Base-by-base conservation (phyloP, 1,140 invertebrate species). In the Ceratina australensis region DNA sequence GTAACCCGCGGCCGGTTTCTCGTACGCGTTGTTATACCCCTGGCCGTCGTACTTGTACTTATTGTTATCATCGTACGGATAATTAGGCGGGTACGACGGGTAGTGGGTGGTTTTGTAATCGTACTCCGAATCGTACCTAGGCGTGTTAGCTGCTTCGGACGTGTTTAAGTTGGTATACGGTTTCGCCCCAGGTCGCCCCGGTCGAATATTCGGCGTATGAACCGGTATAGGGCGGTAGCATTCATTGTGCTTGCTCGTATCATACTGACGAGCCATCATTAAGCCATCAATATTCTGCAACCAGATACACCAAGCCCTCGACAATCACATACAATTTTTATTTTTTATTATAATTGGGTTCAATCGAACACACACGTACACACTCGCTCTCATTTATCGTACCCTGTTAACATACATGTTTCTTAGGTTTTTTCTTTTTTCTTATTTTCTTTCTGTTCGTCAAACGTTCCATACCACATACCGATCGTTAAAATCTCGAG, bases 251-350 rank as follows among this genome's bases (percentile, higher is more conserved):
- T 92, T 90, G 84, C 87, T 89, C 84, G 89, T 86, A 85, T 92
- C 92, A 91, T 91, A 92, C 88, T 92, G 91, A 91, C 92, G 91
- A 82, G 91, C 90, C 91, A 92, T 91, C 91, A 92, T 91, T 90
- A 92, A 90, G 77, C 92, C 91, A 90, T 92, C 92, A 90, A 92
- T 92, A 88, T 92, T 92, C 92, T 92, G 92, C 82, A 92, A 92
- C 92, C 91, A 92, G 91, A 92, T 90, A 92, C 89, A 89, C 90
- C 91, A 88, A 89, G 87, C 89, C 88, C 90, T 91, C 90, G 90
- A 87, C 90, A 92, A 92, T 92, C 87, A 90, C 89, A 90, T 87
- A 89, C 88, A 74, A 85, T 87, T 81, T 85, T 83, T 63, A 83
- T 85, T 69, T n/a, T 85, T 68, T 73, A 54, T 68, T 72, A 76